Evolutionary conservation across 2,888 invertebrate species (phyloP).

Genomic region (Clostera curtula): DNA sequence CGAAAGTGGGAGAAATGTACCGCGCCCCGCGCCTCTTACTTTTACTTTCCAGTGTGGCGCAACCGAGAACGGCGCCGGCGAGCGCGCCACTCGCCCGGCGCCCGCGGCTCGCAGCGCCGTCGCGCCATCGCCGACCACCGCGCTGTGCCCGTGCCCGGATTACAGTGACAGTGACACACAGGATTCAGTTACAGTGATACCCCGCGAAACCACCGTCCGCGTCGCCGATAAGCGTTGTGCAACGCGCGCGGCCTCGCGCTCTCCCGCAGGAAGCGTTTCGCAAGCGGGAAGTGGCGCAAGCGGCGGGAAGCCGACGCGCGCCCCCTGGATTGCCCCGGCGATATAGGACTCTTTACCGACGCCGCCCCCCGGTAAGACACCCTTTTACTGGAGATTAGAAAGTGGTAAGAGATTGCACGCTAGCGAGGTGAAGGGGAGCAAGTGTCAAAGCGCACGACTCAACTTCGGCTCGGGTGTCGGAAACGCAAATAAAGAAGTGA

Average conservation of each 20-base stretch:
- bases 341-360: slow-evolving; percentile 39
- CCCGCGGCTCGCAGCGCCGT: slow-evolving; percentile 73
- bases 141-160: slow-evolving; percentile 56
- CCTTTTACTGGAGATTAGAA: slow-evolving; percentile 16
- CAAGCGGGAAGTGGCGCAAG: slow-evolving; percentile 71
- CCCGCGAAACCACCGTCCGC: slow-evolving; percentile 62
- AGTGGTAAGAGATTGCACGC: slow-evolving; percentile 34
- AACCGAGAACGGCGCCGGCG: slow-evolving; percentile 62
- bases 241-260: slow-evolving; percentile 68
- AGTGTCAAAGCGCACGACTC: slow-evolving; percentile 45
- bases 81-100: slow-evolving; percentile 72
- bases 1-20: slow-evolving; percentile 74
- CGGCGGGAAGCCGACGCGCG: slow-evolving; percentile 57
- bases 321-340: slow-evolving; percentile 55
- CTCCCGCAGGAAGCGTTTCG: slow-evolving; percentile 71
- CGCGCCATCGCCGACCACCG: slow-evolving; percentile 55
- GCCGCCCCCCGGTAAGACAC: slow-evolving; percentile 40
- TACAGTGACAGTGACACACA: slow-evolving; percentile 68
- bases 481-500: slow-evolving; percentile 72
- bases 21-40: slow-evolving; percentile 69
- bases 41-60: slow-evolving; percentile 74
- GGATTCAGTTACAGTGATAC: slow-evolving; percentile 62
- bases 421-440: slow-evolving; percentile 62
- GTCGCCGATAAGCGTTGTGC: slow-evolving; percentile 64
- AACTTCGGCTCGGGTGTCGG: slow-evolving; percentile 64